These are phyloP conservation scores for Caenorhabditis panamensis DNA, from an alignment of 2,888 invertebrate genomes.

Conservation along the genomic window DNA sequence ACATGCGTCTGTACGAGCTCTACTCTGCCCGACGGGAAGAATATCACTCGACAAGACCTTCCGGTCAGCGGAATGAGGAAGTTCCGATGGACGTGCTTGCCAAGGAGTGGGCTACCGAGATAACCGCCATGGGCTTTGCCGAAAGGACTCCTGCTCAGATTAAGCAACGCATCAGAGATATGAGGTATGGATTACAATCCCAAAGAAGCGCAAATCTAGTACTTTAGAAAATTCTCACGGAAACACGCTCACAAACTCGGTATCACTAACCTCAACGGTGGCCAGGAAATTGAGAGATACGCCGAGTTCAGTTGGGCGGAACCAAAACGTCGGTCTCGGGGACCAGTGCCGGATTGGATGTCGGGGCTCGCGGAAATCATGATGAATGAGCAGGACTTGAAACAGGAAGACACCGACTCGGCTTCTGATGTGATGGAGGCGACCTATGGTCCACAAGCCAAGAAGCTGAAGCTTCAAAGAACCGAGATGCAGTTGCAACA, in stretches of 20 bases:
- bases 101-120: constrained; percentile 55
- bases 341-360: constrained; percentile 62
- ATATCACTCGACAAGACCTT: constrained; percentile 57
- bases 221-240: constrained; percentile 54
- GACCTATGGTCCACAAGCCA: constrained; percentile 54
- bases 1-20: constrained; percentile 57
- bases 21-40: constrained; percentile 49
- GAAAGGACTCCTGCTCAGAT: constrained; percentile 60
- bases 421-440: constrained; percentile 60
- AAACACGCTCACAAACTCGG: constrained; percentile 60
- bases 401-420: constrained; percentile 42
- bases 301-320: constrained; percentile 58
- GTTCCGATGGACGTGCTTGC: constrained; percentile 57
- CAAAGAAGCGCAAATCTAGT: neutral
- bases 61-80: constrained; percentile 55
- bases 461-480: constrained; percentile 33
- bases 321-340: constrained; percentile 53
- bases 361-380: constrained; percentile 59
- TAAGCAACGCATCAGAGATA: constrained; percentile 56
- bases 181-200: constrained; percentile 35
- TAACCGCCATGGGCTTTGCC: constrained; percentile 59
- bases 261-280: constrained; percentile 36
- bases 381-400: constrained; percentile 57
- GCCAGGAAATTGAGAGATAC: constrained; percentile 45
- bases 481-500: constrained; percentile 53